Evolutionary conservation across 2,113 vertebrate genomes (phyloP).

Genomic region (Entomyzon cyanotis): DNA sequence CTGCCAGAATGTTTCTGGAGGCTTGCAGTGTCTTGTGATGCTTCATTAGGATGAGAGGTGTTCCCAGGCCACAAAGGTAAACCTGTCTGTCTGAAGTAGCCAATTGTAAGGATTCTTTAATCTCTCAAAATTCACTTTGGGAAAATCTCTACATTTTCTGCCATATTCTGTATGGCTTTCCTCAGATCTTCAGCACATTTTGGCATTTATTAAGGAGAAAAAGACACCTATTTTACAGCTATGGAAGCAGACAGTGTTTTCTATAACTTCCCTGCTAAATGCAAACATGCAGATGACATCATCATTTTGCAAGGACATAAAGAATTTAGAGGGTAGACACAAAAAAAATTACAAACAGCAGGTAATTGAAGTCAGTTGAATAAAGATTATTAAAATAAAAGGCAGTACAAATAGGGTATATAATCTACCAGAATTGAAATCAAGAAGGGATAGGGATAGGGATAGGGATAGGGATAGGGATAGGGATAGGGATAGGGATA

Average conservation of each 20-base stretch:
- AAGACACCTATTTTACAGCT: background rate
- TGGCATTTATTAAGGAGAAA: background rate
- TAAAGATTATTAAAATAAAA: background rate
- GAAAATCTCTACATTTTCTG: background rate
- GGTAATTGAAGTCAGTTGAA: background rate
- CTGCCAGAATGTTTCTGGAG: background rate
- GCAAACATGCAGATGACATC: background rate
- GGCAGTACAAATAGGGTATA: background rate
- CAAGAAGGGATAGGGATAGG: background rate
- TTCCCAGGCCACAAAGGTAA: background rate
- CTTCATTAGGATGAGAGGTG: background rate
- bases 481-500: no score
- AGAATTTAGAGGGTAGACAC: background rate
- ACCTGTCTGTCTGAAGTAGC: background rate
- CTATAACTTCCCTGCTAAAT: background rate
- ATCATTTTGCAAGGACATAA: background rate
- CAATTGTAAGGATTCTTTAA: background rate
- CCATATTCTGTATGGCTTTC: background rate
- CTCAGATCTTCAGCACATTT: background rate
- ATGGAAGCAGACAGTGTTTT: background rate
- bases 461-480: no score
- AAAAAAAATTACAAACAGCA: background rate
- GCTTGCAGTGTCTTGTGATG: background rate
- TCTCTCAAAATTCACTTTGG: background rate
- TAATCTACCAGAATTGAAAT: background rate